Evolutionary conservation across 2,888 invertebrate genomes (phyloP).

Genomic region (Nysson spinosus): DNA sequence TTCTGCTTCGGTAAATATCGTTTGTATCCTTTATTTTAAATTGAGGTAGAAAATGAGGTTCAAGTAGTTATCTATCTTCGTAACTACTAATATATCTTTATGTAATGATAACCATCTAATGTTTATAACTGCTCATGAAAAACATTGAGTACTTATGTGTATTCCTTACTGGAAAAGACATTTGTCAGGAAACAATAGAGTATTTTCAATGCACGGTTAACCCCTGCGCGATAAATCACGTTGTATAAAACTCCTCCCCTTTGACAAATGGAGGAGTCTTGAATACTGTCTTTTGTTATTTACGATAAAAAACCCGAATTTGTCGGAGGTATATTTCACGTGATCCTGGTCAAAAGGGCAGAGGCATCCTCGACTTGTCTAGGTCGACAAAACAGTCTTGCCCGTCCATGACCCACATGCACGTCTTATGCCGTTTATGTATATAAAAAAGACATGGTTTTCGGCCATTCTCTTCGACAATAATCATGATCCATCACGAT

Average conservation of each 20-base stretch:
- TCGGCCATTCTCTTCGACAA: constrained; percentile 18
- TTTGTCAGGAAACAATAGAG: constrained; percentile 21
- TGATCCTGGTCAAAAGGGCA: constrained; percentile 31
- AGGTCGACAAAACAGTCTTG: constrained; percentile 40
- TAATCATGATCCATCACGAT: constrained; percentile 34
- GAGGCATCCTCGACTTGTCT: constrained; percentile 32
- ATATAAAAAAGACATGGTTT: constrained; percentile 10
- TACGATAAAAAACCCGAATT: constrained; percentile 11
- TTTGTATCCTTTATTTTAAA: no score
- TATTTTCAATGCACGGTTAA: background rate
- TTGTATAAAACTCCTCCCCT: constrained; percentile 18
- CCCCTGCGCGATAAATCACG: constrained; percentile 24
- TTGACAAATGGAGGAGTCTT: constrained; percentile 5
- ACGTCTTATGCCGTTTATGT: constrained; percentile 11
- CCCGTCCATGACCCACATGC: constrained; percentile 51
- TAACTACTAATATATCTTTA: no score
- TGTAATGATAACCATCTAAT: no score
- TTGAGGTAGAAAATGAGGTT: no score
- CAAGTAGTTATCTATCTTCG: no score
- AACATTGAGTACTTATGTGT: no score
- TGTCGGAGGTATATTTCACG: constrained; percentile 5
- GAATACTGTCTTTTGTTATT: constrained; percentile 15
- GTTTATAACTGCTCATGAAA: no score
- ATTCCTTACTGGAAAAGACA: constrained; percentile 6
- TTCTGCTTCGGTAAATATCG: no score